These are phyloP conservation scores for Accipiter virgatus DNA, from an alignment of 2,113 vertebrate species.

Conservation along the genomic window DNA sequence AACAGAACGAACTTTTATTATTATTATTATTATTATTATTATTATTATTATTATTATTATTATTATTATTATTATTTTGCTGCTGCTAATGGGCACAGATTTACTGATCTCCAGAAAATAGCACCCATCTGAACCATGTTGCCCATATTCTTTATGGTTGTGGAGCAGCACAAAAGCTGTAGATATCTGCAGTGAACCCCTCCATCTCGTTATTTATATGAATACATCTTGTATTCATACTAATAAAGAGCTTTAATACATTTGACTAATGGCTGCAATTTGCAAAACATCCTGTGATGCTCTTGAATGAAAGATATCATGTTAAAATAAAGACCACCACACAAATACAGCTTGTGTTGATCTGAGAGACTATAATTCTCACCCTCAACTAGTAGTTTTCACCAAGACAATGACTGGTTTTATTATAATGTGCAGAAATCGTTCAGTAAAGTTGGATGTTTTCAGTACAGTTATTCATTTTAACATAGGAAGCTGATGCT, in stretches of 20 bases:
- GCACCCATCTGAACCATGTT: neutral
- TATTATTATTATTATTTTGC: neutral
- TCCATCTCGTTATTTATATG: neutral
- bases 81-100: neutral
- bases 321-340: neutral
- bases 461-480: neutral
- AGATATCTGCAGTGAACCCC: neutral
- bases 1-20: neutral
- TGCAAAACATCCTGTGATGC: neutral
- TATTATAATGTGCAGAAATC: neutral
- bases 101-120: neutral
- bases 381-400: neutral
- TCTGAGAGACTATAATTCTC: neutral
- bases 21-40: neutral
- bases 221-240: neutral
- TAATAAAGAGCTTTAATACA: neutral
- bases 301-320: neutral
- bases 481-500: neutral
- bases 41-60: neutral
- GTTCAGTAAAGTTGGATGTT: neutral
- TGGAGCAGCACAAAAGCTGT: neutral
- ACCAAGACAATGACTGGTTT: neutral
- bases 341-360: neutral
- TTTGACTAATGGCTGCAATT: neutral
- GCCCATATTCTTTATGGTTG: neutral